These are phyloP conservation scores for Melipona bicolor DNA, from an alignment of 2,888 invertebrate species.

Conservation along the genomic window DNA sequence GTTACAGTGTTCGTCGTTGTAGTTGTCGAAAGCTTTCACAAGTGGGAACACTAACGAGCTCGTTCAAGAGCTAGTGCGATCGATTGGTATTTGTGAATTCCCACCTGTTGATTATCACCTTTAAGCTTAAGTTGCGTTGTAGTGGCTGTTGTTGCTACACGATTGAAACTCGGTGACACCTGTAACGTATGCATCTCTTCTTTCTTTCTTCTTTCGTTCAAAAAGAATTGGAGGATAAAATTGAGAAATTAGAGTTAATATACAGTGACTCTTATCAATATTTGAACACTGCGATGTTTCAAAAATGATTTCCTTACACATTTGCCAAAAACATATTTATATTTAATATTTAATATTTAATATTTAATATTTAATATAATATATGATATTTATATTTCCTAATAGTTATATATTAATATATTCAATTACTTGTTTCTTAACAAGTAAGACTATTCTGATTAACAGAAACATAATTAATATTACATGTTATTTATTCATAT, in stretches of 20 bases:
- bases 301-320: too few species aligned
- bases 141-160: conserved; percentile 66
- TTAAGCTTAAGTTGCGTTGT: conserved; percentile 72
- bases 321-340: too few species aligned
- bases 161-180: conserved; percentile 65
- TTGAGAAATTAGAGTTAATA: neutral
- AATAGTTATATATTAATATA: too few species aligned
- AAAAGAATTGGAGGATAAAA: neutral
- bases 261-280: neutral
- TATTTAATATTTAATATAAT: too few species aligned
- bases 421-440: too few species aligned
- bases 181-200: conserved; percentile 16
- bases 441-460: too few species aligned
- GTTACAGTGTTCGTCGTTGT: neutral
- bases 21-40: neutral
- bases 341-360: too few species aligned
- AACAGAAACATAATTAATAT: too few species aligned
- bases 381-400: too few species aligned
- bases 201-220: neutral
- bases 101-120: conserved; percentile 52
- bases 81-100: neutral
- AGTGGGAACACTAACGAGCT: neutral
- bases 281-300: too few species aligned
- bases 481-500: too few species aligned
- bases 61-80: neutral